phyloP scores from a whole-genome alignment of 2,888 invertebrate genomes.

The Eristalinus sepulchralis region DNA sequence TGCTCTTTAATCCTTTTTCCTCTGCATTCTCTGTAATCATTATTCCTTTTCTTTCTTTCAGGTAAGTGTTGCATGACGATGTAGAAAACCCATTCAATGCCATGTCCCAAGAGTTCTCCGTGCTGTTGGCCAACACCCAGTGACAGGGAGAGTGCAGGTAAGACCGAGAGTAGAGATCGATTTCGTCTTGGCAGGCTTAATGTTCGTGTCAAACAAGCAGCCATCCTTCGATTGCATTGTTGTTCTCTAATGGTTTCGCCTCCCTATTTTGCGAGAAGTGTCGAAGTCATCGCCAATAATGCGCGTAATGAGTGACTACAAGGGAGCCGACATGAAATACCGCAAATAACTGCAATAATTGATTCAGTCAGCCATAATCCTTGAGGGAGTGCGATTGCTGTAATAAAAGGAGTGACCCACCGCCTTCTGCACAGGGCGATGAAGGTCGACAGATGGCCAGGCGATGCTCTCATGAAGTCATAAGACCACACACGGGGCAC shows the following conservation, averaged over 20 bases:
- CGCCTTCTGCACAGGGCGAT: neutral
- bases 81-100: conserved; percentile 31
- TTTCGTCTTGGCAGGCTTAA: neutral
- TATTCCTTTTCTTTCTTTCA: conserved; percentile 39
- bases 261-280: neutral
- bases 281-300: neutral
- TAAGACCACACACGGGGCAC: neutral
- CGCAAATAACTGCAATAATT: conserved; percentile 62
- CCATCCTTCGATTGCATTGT: neutral
- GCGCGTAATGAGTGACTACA: neutral
- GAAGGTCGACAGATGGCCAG: conserved; percentile 42
- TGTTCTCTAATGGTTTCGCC: neutral
- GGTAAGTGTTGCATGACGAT: conserved; percentile 59
- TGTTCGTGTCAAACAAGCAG: neutral
- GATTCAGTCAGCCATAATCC: conserved; percentile 50
- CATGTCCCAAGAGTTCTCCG: neutral
- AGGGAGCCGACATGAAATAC: conserved; percentile 36
- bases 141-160: neutral
- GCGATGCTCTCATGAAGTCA: conserved; percentile 9
- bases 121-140: neutral
- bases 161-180: conserved; percentile 11
- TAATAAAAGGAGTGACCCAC: neutral
- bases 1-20: neutral
- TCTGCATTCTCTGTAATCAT: neutral
- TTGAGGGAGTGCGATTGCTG: conserved; percentile 23